phyloP scores from a whole-genome alignment of 2,888 invertebrate genomes.

The Cepaea hortensis region DNA sequence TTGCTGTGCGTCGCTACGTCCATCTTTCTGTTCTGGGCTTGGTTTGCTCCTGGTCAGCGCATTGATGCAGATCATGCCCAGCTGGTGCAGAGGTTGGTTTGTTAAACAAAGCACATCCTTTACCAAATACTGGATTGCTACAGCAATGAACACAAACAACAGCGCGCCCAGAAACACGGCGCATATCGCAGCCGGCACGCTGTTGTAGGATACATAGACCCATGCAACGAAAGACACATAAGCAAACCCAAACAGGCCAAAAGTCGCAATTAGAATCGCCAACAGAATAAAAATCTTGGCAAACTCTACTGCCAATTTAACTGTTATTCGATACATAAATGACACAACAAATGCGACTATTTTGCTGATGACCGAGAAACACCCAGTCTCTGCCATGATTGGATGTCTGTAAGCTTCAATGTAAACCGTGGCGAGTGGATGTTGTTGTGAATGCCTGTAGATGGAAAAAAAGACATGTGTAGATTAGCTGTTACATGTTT shows the following conservation, averaged over 20 bases:
- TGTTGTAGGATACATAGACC: slow-evolving; percentile 17
- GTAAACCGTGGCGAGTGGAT: background rate
- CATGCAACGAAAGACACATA: slow-evolving; percentile 33
- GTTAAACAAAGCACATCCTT: slow-evolving; percentile 33
- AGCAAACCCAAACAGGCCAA: slow-evolving; percentile 57
- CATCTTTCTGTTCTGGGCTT: background rate
- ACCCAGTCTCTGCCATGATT: background rate
- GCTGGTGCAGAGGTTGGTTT: slow-evolving; percentile 11
- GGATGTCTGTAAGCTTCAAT: background rate
- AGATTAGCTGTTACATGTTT: no score
- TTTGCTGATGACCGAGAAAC: slow-evolving; percentile 59
- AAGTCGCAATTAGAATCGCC: slow-evolving; percentile 37
- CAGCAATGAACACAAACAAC: background rate
- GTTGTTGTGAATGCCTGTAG: no score
- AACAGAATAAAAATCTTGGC: slow-evolving; percentile 52
- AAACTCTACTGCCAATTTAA: slow-evolving; percentile 58
- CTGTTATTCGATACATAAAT: slow-evolving; percentile 67
- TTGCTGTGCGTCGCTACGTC: no score
- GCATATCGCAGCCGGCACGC: background rate
- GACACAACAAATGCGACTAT: slow-evolving; percentile 70
- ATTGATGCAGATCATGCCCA: background rate
- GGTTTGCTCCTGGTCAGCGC: background rate
- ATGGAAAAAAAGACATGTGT: no score
- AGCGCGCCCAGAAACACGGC: background rate
- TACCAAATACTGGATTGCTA: slow-evolving; percentile 22